These are phyloP conservation scores for Temnothorax rugatulus DNA, from an alignment of 2,888 invertebrate genomes.

Conservation along the genomic window DNA sequence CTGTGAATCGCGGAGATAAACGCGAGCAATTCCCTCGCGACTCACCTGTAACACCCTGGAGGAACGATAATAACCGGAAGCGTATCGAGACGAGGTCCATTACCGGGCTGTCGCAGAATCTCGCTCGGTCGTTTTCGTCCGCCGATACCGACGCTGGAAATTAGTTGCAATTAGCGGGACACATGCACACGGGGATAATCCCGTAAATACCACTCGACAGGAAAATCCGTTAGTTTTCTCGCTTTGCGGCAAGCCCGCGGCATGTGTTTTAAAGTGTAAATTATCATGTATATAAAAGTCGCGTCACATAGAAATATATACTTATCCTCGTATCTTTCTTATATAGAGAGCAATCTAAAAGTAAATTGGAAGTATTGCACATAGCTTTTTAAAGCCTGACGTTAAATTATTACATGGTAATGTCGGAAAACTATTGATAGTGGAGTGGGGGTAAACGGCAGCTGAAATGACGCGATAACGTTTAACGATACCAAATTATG, in stretches of 20 bases:
- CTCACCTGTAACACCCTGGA: conserved; percentile 58
- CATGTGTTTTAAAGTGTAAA: conserved; percentile 4
- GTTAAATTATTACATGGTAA: background rate
- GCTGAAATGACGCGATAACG: background rate
- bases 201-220: conserved; percentile 23
- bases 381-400: background rate
- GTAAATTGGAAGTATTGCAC: background rate
- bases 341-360: background rate
- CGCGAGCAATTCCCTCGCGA: conserved; percentile 51
- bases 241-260: background rate
- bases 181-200: conserved; percentile 15
- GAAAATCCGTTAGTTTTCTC: conserved; percentile 33
- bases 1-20: conserved; percentile 67
- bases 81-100: conserved; percentile 71
- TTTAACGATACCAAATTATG: background rate
- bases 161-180: conserved; percentile 65
- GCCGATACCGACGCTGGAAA: conserved; percentile 52
- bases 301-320: background rate
- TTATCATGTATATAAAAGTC: background rate
- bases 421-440: background rate
- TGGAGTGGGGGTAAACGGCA: background rate
- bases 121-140: conserved; percentile 58
- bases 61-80: conserved; percentile 74
- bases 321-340: background rate
- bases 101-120: conserved; percentile 63